Percentiles rank a stretch among this genome's conserved stretches.
Evolutionary conservation across 2,888 invertebrate species (phyloP).

Genomic region (Rhagonycha lutea): DNA sequence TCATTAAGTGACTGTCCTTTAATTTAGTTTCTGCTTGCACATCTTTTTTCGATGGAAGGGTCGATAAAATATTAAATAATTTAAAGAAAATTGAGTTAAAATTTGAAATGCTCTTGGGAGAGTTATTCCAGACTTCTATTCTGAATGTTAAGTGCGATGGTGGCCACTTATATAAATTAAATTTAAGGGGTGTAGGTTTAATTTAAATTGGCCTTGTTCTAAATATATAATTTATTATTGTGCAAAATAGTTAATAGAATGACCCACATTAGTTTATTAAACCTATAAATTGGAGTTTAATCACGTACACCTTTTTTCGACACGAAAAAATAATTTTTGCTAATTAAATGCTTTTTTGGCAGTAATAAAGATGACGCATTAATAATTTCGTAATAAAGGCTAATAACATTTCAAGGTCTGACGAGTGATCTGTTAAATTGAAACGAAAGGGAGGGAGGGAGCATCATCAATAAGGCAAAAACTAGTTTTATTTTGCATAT

Average conservation of each 20-base stretch:
- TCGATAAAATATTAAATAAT: background rate
- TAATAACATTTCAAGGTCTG: conserved; percentile 23
- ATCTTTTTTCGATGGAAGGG: background rate
- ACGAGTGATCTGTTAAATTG: conserved; percentile 12
- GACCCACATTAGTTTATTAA: conserved; percentile 13
- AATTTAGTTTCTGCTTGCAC: conserved; percentile 1
- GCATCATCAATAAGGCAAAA: background rate
- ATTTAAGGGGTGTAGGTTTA: background rate
- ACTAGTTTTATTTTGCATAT: background rate
- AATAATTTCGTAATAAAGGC: conserved; percentile 16
- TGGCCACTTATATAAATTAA: background rate
- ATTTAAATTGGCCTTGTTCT: conserved; percentile 8
- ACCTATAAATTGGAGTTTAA: conserved; percentile 15
- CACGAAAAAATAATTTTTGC: conserved; percentile 2
- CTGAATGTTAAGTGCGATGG: background rate
- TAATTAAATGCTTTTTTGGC: background rate
- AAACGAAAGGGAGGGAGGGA: background rate
- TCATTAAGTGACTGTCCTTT: background rate
- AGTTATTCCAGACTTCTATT: background rate
- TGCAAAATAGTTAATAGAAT: conserved; percentile 8
- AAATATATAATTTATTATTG: conserved; percentile 10
- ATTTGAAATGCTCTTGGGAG: background rate
- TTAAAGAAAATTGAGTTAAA: background rate
- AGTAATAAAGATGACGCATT: background rate
- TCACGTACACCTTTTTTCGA: conserved; percentile 2